phyloP scores from a whole-genome alignment of 2,113 vertebrate species.

The Rhodinocichla rosea region DNA sequence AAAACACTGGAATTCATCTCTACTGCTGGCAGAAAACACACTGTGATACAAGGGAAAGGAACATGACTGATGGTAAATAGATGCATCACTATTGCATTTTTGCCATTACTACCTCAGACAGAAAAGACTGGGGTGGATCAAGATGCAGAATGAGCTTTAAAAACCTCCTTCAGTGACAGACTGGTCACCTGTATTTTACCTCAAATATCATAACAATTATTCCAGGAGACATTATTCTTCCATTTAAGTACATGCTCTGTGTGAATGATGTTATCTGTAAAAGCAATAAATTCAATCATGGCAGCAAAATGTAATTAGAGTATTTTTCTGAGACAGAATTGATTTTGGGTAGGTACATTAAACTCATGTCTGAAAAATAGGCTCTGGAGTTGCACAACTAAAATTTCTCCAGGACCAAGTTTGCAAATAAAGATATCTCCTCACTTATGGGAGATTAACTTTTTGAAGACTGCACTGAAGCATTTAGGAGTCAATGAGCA shows the following conservation, averaged over 20 bases:
- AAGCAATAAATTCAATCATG: constrained; percentile 25
- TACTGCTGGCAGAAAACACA: not conserved
- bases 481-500: not conserved
- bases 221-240: constrained; percentile 9
- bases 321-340: constrained; percentile 46
- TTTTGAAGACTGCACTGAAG: not conserved
- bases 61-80: not conserved
- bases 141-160: not conserved
- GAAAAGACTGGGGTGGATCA: not conserved
- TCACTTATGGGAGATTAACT: not conserved
- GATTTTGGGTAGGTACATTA: constrained; percentile 25
- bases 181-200: not conserved
- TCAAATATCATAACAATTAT: constrained; percentile 21
- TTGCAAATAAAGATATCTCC: not conserved
- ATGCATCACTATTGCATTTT: not conserved
- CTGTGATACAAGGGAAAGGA: not conserved
- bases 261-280: constrained; percentile 26
- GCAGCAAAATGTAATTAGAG: constrained; percentile 7
- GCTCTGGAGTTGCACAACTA: not conserved
- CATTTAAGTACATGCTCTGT: constrained; percentile 13
- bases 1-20: not conserved
- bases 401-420: not conserved
- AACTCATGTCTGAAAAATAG: constrained; percentile 22
- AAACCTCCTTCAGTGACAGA: not conserved
- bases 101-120: not conserved